A percentile compares a stretch with the other conserved stretches of the same genome.
These are phyloP conservation scores for Raphicerus campestris DNA, from an alignment of 2,113 vertebrate species.

Conservation along the genomic window DNA sequence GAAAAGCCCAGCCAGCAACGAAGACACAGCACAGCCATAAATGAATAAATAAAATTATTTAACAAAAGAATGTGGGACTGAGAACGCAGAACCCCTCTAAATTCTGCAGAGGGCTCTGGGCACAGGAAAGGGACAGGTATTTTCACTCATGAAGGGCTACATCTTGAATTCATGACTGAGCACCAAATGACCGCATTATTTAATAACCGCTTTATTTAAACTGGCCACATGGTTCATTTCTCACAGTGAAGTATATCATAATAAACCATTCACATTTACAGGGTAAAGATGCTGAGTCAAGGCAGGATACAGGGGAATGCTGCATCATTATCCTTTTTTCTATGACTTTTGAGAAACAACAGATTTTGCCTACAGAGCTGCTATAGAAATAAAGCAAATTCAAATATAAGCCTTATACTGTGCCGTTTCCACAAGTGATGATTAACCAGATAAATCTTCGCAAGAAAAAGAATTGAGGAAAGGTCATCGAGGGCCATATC, in stretches of 20 bases:
- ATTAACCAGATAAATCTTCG: not conserved
- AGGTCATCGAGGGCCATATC: not conserved
- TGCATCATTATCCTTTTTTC: not conserved
- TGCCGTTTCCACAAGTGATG: not conserved
- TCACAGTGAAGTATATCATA: not conserved
- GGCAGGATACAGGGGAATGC: not conserved
- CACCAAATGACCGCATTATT: not conserved
- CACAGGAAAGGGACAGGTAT: not conserved
- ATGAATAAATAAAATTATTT: not conserved
- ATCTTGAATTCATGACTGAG: not conserved
- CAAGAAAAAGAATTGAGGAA: not conserved
- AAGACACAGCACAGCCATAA: not conserved
- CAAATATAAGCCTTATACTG: too few species aligned
- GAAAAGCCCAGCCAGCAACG: not conserved
- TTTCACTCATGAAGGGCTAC: not conserved
- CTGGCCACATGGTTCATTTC: not conserved
- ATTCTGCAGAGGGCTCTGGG: not conserved
- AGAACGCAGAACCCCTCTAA: not conserved
- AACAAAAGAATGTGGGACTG: not conserved
- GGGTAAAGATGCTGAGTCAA: not conserved
- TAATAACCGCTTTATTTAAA: not conserved
- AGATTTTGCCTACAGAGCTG: not conserved
- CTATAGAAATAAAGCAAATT: not conserved
- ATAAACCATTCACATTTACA: accelerated
- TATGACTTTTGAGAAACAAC: not conserved